Percentiles rank a stretch among this genome's conserved stretches.
phyloP scores from a whole-genome alignment of 2,888 invertebrate genomes.

The Digitonthophagus gazella region DNA sequence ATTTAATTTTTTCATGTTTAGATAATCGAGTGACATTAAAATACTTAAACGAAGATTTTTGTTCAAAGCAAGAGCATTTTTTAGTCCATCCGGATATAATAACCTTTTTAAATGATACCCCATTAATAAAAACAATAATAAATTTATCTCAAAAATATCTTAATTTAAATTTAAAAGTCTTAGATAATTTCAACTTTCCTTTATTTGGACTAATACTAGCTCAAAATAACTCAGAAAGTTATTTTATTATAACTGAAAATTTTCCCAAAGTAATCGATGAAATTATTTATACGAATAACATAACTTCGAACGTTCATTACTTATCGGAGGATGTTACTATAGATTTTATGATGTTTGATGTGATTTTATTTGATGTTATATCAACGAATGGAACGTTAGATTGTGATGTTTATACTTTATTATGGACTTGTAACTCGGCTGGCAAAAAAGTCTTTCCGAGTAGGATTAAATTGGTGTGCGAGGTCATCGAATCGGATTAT shows the following conservation, averaged over 20 bases:
- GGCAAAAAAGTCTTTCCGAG: slow-evolving; percentile 50
- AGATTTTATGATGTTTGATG: slow-evolving; percentile 49
- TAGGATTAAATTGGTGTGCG: slow-evolving; percentile 55
- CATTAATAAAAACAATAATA: slow-evolving; percentile 41
- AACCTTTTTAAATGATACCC: slow-evolving; percentile 45
- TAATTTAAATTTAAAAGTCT: no score
- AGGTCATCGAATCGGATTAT: slow-evolving; percentile 62
- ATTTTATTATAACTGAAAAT: slow-evolving; percentile 47
- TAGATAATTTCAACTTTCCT: slow-evolving; percentile 64
- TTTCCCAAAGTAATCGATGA: slow-evolving; percentile 52
- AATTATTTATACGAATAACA: slow-evolving; percentile 51
- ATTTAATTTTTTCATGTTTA: slow-evolving; percentile 48
- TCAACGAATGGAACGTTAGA: slow-evolving; percentile 60
- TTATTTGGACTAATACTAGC: slow-evolving; percentile 60
- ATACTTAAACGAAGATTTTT: slow-evolving; percentile 23
- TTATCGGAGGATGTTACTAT: background rate
- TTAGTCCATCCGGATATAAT: slow-evolving; percentile 40
- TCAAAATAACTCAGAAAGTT: slow-evolving; percentile 48
- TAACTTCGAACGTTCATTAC: background rate
- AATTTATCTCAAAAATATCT: no score
- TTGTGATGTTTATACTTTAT: slow-evolving; percentile 44
- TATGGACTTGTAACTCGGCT: background rate
- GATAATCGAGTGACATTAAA: slow-evolving; percentile 45
- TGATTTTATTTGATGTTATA: slow-evolving; percentile 57
- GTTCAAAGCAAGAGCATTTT: slow-evolving; percentile 33